These are phyloP conservation scores for Sarcophaga rosellei DNA, from an alignment of 2,888 invertebrate genomes.

Conservation along the genomic window DNA sequence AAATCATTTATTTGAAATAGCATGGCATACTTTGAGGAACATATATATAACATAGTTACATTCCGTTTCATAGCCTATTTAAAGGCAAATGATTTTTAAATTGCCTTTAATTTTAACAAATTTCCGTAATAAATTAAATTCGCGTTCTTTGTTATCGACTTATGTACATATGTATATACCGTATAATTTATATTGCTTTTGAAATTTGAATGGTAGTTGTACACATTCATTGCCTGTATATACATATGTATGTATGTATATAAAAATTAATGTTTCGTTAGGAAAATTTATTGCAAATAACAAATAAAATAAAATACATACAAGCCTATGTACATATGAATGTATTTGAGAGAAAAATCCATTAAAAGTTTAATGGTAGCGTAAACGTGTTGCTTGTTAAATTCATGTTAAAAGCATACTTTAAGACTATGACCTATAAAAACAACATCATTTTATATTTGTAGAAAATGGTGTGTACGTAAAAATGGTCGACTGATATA, in stretches of 20 bases:
- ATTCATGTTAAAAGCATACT: slow-evolving; percentile 16
- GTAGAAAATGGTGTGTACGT: too few species aligned
- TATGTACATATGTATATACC: neutral
- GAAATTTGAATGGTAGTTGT: neutral
- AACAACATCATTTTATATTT: too few species aligned
- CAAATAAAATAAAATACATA: neutral
- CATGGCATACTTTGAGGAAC: neutral
- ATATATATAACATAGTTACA: neutral
- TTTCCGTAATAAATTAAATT: neutral
- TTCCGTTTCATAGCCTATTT: neutral
- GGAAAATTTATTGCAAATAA: slow-evolving; percentile 26
- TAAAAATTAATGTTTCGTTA: too few species aligned
- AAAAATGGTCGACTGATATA: too few species aligned
- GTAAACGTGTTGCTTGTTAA: neutral
- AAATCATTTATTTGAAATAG: neutral
- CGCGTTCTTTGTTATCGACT: neutral
- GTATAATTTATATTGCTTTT: neutral
- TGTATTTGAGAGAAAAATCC: neutral
- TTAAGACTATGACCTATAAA: neutral
- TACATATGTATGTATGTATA: neutral
- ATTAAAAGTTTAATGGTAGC: neutral
- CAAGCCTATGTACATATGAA: too few species aligned
- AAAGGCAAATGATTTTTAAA: neutral
- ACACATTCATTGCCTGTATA: neutral
- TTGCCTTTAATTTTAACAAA: neutral